Evolutionary conservation across 2,113 vertebrate species (phyloP), one percentile per base, ranked within the genome.

Genomic region (Atractosteus spatula): DNA sequence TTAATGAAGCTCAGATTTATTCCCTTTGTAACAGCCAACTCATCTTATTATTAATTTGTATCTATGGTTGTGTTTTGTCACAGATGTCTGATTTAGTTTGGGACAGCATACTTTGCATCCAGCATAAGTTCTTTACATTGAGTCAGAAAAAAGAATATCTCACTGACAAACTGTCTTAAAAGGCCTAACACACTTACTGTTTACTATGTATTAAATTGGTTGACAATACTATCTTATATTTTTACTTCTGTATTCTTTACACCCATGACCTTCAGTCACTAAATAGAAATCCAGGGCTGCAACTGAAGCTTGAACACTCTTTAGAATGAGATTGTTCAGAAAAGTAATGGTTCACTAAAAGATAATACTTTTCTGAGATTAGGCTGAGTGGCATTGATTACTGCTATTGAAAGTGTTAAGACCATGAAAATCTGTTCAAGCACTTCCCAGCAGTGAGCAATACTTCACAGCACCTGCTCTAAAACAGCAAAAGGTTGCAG

Each of bases 1-100:
- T 79, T 78, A 82, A 77, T 76, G 78, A 78, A 78, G 71, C 75
- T 68, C 74, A 74, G 67, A 74, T 74, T 69, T 64, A 78, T 82
- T 74, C 76, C 75, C 71, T 73, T 72, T 73, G 61, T 71, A 68
- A 78, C 69, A 75, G 74, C 74, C 72, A 76, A 78, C 73, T 66
- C 69, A 72, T 76, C 72, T 54, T 66, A 70, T 71, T 75, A 75
- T 71, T 81, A 70, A 80, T 81, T 81, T 79, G 72, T 78, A 80
- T 74, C 75, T 80, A 66, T 77, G 80, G 79, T 79, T 77, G 77
- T 76, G 72, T 76, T 81, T 74, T 62, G 62, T 73, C 70, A 73
- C 73, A 79, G 77, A 81, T 77, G 75, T 77, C 76, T 74, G 63
- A 56, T 41, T 72, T 74, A 61, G 74, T 74, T 76, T 72, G 64